These are phyloP conservation scores for Pectinophora gossypiella DNA, from an alignment of 1,140 invertebrate species.

Conservation along the genomic window DNA sequence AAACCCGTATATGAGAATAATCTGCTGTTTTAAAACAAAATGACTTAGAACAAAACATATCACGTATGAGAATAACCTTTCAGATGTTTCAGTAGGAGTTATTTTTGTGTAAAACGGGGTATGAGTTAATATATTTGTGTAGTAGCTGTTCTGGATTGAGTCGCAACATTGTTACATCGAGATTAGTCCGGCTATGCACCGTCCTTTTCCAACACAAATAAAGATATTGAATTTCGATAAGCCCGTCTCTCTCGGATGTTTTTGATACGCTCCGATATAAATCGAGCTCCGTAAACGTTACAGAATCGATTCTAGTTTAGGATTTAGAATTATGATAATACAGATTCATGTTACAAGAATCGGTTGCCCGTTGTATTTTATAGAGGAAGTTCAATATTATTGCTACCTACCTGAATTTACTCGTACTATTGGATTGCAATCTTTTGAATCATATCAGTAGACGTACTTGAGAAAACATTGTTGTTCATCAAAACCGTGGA, in stretches of 20 bases:
- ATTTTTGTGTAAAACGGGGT: background rate
- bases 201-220: conserved; percentile 64
- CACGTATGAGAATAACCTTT: background rate
- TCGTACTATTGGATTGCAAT: too few species aligned
- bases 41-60: background rate
- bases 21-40: background rate
- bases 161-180: conserved; percentile 61
- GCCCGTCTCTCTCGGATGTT: conserved; percentile 43
- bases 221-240: conserved; percentile 72
- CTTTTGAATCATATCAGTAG: too few species aligned
- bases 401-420: too few species aligned
- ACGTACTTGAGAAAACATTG: too few species aligned
- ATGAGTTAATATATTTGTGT: conserved; percentile 19
- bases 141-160: conserved; percentile 46
- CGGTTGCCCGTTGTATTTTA: background rate
- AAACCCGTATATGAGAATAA: background rate
- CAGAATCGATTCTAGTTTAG: conserved; percentile 26
- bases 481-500: too few species aligned
- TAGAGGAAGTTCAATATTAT: background rate
- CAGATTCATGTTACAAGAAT: background rate
- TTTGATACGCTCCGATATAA: conserved; percentile 36
- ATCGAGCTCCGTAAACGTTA: conserved; percentile 38
- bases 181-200: conserved; percentile 54
- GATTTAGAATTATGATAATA: conserved; percentile 14
- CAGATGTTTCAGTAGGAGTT: background rate